These are phyloP conservation scores for Brachionus rotundiformis DNA, from an alignment of 1,140 invertebrate genomes.

Conservation along the genomic window DNA sequence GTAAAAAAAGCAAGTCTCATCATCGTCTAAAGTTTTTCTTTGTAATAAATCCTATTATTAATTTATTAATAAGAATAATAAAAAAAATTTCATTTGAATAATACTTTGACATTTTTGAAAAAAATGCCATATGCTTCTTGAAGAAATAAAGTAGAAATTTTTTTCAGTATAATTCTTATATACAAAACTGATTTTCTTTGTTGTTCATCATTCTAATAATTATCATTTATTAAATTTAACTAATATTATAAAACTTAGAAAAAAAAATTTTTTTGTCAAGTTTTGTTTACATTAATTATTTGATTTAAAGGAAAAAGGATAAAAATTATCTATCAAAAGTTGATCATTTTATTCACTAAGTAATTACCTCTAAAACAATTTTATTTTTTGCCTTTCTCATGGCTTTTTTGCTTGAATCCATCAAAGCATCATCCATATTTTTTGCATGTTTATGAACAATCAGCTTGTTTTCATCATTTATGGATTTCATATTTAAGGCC, in stretches of 20 bases:
- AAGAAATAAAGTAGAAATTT: slow-evolving; percentile 10
- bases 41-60: slow-evolving; percentile 30
- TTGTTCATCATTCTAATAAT: slow-evolving; percentile 34
- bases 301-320: too few relatives aligned
- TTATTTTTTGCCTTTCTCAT: slow-evolving; percentile 43
- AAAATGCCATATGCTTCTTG: slow-evolving; percentile 11
- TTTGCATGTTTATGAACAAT: slow-evolving; percentile 50
- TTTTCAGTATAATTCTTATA: slow-evolving; percentile 47
- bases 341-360: neutral
- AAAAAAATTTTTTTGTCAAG: too few relatives aligned
- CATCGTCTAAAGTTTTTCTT: slow-evolving; percentile 36
- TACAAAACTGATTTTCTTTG: slow-evolving; percentile 45
- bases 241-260: too few relatives aligned
- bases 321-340: too few relatives aligned
- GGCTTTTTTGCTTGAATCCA: neutral
- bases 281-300: too few relatives aligned
- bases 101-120: slow-evolving; percentile 23
- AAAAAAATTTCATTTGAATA: neutral
- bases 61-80: neutral
- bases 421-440: slow-evolving; percentile 11
- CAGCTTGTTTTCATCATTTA: slow-evolving; percentile 51
- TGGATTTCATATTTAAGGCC: slow-evolving; percentile 40
- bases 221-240: neutral
- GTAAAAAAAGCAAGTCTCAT: slow-evolving; percentile 40
- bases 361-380: slow-evolving; percentile 22